Conservation (phyloP, 2,888 invertebrate genomes). For the Cryptus armator region DNA sequence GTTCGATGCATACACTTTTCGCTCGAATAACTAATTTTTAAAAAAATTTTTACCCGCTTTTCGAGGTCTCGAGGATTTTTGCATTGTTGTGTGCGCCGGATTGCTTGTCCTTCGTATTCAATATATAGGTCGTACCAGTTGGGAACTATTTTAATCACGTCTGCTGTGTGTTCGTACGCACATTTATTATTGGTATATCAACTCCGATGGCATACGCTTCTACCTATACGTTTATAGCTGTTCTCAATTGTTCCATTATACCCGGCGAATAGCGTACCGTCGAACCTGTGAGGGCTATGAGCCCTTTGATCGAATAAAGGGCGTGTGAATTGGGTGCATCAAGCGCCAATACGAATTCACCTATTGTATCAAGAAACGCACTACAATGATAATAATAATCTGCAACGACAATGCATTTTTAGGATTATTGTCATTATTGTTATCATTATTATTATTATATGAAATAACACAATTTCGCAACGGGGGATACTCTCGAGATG, state of each 20-base stretch:
- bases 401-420: no score
- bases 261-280: neutral
- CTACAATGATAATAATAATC: no score
- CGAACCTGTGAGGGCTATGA: neutral
- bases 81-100: neutral
- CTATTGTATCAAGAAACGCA: no score
- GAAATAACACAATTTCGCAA: neutral
- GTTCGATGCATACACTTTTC: constrained; percentile 23
- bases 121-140: neutral
- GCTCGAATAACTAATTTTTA: neutral
- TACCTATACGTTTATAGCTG: neutral
- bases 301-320: neutral
- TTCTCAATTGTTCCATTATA: constrained; percentile 2
- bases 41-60: neutral
- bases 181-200: neutral
- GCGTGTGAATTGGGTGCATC: neutral
- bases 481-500: neutral
- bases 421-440: no score
- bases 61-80: no score
- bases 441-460: neutral
- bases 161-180: neutral
- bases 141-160: neutral
- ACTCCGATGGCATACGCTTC: neutral
- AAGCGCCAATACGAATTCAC: no score
- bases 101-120: neutral